Percentiles rank a stretch among this genome's conserved stretches.
phyloP scores from a whole-genome alignment of 92 coral and sea anemone species.

The Porites lobata region DNA sequence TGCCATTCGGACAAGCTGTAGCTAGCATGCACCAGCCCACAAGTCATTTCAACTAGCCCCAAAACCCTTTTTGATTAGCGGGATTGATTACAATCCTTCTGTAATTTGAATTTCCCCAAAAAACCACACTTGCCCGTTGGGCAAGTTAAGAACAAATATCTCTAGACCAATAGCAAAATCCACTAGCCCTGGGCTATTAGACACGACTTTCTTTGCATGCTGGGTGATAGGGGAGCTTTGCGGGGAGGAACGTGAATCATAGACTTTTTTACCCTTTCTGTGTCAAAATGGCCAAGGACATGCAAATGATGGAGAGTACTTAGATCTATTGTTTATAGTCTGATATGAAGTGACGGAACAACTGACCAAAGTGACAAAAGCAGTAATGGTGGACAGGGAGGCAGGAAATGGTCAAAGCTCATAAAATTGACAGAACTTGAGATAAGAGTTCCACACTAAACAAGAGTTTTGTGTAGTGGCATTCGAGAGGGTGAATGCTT shows the following conservation, averaged over 20 bases:
- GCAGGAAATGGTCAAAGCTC: slow-evolving; percentile 29
- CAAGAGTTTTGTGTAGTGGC: slow-evolving; percentile 23
- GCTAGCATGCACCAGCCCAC: too few relatives aligned
- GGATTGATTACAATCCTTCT: too few relatives aligned
- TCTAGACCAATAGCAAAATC: too few relatives aligned
- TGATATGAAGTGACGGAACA: slow-evolving; percentile 16
- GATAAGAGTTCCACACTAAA: not conserved
- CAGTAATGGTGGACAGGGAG: not conserved
- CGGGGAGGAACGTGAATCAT: slow-evolving; percentile 31
- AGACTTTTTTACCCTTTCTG: slow-evolving; percentile 4
- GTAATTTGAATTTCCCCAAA: too few relatives aligned
- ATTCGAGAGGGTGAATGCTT: slow-evolving; percentile 25
- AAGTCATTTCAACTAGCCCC: too few relatives aligned
- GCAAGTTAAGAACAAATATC: too few relatives aligned
- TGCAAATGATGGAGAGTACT: slow-evolving; percentile 18
- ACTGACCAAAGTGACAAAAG: slow-evolving; percentile 25
- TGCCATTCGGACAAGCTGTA: too few relatives aligned
- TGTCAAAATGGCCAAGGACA: slow-evolving; percentile 3
- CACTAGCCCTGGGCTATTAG: too few relatives aligned
- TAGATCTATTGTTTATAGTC: slow-evolving; percentile 3
- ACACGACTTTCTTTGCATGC: too few relatives aligned
- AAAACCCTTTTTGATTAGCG: too few relatives aligned
- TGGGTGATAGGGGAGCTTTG: slow-evolving; percentile 11
- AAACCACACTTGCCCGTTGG: too few relatives aligned
- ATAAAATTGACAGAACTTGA: slow-evolving; percentile 5